phyloP scores from a whole-genome alignment of 2,797 vertebrate species.

The Micropoecilia bifurca region DNA sequence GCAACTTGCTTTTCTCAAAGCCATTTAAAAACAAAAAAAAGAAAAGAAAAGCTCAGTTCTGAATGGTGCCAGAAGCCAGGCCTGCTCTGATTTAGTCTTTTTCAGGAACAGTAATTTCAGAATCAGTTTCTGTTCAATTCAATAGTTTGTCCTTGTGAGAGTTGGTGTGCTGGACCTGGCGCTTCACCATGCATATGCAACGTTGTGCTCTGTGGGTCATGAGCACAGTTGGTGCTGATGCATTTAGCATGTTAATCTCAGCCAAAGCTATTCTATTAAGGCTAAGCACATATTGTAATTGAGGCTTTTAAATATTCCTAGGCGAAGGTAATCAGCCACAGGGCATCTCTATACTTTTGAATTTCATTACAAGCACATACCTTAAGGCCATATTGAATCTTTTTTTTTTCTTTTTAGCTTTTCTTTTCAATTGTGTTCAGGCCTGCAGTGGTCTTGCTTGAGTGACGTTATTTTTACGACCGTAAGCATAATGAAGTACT shows the following conservation, averaged over 20 bases:
- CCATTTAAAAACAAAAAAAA: background rate
- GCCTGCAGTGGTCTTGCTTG: background rate
- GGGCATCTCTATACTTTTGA: background rate
- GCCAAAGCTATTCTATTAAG: background rate
- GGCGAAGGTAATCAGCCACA: background rate
- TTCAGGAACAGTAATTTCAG: background rate
- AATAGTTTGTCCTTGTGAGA: background rate
- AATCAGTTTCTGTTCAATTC: background rate
- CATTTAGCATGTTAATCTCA: background rate
- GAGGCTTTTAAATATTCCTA: background rate
- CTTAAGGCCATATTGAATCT: background rate
- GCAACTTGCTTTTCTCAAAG: background rate
- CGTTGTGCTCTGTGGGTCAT: background rate
- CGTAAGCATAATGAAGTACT: background rate
- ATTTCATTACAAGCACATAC: background rate
- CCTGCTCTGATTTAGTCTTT: background rate
- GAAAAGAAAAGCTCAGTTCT: background rate
- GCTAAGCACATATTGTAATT: conserved; percentile 1
- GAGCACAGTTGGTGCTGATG: background rate
- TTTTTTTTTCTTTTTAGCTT: background rate
- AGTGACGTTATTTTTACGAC: background rate
- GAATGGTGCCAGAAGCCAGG: background rate
- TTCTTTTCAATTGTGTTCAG: background rate
- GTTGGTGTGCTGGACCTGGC: background rate
- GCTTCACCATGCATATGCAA: background rate